phyloP scores from a whole-genome alignment of 2,888 invertebrate genomes.

The Ochropleura leucogaster region DNA sequence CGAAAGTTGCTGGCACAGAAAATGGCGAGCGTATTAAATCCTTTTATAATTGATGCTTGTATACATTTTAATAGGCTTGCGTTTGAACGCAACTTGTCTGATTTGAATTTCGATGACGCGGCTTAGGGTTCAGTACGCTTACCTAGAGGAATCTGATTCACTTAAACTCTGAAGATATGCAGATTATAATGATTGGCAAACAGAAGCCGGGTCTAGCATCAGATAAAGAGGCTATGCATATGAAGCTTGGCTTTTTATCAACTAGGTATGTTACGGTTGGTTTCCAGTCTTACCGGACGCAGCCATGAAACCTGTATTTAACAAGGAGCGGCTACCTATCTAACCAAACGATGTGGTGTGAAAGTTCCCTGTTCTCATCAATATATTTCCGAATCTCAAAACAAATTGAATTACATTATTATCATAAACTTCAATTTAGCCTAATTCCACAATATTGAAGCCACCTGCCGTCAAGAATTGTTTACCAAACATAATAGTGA shows the following conservation, averaged over 20 bases:
- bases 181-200: too few relatives aligned
- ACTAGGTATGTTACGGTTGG: neutral
- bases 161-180: too few relatives aligned
- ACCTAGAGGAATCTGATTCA: too few relatives aligned
- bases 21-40: too few relatives aligned
- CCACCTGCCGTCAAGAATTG: neutral
- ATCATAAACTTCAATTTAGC: neutral
- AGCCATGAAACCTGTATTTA: neutral
- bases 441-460: neutral
- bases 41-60: neutral
- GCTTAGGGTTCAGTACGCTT: too few relatives aligned
- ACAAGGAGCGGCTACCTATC: neutral
- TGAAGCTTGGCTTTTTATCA: neutral
- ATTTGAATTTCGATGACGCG: too few relatives aligned
- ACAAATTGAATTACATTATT: neutral
- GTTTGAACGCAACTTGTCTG: too few relatives aligned
- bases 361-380: neutral
- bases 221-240: neutral
- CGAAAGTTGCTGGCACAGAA: constrained; percentile 30
- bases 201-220: too few relatives aligned
- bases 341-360: neutral
- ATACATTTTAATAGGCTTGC: too few relatives aligned
- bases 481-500: constrained; percentile 34
- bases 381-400: neutral
- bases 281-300: neutral